Conservation (phyloP, 2,888 invertebrate species). For the Disparrhopalites patrizii region DNA sequence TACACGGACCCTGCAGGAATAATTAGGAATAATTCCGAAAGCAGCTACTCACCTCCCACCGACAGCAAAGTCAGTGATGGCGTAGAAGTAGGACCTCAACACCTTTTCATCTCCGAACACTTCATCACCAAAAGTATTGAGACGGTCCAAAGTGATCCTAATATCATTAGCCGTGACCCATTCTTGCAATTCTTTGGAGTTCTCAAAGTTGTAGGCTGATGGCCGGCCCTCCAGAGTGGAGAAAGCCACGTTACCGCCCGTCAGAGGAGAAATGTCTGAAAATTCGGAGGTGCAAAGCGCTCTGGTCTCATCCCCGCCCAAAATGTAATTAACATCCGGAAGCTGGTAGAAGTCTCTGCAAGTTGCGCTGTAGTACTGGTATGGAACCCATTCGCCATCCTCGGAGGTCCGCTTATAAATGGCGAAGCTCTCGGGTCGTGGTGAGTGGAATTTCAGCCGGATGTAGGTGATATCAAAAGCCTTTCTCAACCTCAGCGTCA, state of each 20-base stretch:
- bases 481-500: conserved; percentile 85
- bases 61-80: conserved; percentile 63
- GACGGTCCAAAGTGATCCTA: conserved; percentile 78
- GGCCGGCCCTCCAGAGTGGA: conserved; percentile 92
- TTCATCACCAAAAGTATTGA: conserved; percentile 99
- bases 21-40: neutral
- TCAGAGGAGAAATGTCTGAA: conserved; percentile 93
- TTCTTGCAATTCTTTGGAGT: conserved; percentile 85
- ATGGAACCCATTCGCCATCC: conserved; percentile 79
- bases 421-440: conserved; percentile 94
- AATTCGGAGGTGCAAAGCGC: conserved; percentile 98
- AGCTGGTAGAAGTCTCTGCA: conserved; percentile 88
- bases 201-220: conserved; percentile 76
- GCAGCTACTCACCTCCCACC: conserved; percentile 58
- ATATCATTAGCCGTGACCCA: conserved; percentile 98
- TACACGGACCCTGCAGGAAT: neutral
- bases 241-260: conserved; percentile 91
- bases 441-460: conserved; percentile 87
- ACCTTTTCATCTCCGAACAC: conserved; percentile 89
- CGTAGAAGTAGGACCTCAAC: conserved; percentile 93
- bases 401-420: conserved; percentile 81
- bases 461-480: conserved; percentile 97
- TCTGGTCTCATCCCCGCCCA: conserved; percentile 77
- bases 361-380: conserved; percentile 87
- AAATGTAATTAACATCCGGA: conserved; percentile 69